Evolutionary conservation across 2,113 vertebrate species (phyloP).

Genomic region (Podarcis muralis): DNA sequence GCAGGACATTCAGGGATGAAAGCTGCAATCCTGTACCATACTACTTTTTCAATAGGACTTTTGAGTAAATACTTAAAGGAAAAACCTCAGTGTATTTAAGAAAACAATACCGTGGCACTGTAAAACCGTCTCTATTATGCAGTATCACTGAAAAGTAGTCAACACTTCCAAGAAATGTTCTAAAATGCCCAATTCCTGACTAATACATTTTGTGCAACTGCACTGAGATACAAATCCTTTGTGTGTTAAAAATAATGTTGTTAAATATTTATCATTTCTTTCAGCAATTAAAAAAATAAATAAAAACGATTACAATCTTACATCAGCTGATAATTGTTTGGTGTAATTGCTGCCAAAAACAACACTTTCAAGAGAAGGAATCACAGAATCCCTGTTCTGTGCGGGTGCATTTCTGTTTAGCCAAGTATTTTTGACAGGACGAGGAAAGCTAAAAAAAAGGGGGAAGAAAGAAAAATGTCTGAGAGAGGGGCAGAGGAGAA

Average conservation of each 20-base stretch:
- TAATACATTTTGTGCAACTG: background rate
- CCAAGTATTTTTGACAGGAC: slow-evolving; percentile 95
- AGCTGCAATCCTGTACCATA: background rate
- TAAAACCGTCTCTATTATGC: background rate
- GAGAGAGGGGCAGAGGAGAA: background rate
- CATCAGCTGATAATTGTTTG: slow-evolving; percentile 93
- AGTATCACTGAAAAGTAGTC: background rate
- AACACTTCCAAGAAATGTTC: background rate
- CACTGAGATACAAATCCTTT: background rate
- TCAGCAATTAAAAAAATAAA: slow-evolving; percentile 7
- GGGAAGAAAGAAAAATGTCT: no score
- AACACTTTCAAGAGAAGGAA: slow-evolving; percentile 93
- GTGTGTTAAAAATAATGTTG: background rate
- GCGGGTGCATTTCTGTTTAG: slow-evolving; percentile 94
- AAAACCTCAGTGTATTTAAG: slow-evolving; percentile 4
- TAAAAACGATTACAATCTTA: slow-evolving; percentile 70
- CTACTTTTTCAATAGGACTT: background rate
- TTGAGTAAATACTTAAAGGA: background rate
- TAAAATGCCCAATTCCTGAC: background rate
- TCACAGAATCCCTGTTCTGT: slow-evolving; percentile 91
- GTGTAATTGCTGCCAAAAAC: slow-evolving; percentile 94
- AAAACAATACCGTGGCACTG: background rate
- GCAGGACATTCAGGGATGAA: background rate
- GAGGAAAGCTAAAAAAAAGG: slow-evolving; percentile 86
- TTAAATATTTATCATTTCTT: background rate